phyloP scores from a whole-genome alignment of 2,888 invertebrate genomes.

The Drosophila dives region DNA sequence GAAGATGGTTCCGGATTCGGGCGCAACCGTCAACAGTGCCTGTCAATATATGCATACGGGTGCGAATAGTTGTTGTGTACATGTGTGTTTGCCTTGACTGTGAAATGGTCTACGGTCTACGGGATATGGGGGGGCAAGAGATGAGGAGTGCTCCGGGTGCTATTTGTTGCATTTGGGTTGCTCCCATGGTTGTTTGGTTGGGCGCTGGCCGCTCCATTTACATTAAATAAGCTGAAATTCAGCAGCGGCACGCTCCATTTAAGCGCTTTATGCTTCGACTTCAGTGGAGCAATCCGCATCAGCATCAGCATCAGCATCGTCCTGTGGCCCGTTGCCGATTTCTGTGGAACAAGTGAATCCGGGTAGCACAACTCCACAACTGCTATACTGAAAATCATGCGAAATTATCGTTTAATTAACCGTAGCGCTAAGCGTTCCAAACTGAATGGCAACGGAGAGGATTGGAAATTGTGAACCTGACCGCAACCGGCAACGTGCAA shows the following conservation, averaged over 20 bases:
- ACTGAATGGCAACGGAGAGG: constrained; percentile 33
- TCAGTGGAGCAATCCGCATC: constrained; percentile 43
- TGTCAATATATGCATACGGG: constrained; percentile 49
- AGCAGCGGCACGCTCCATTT: constrained; percentile 80
- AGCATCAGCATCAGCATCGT: constrained; percentile 22
- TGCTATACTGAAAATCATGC: constrained; percentile 61
- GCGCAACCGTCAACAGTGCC: constrained; percentile 38
- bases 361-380: constrained; percentile 6
- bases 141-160: constrained; percentile 8
- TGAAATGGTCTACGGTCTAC: constrained; percentile 41
- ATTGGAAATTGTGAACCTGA: constrained; percentile 29
- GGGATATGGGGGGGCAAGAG: background rate
- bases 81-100: constrained; percentile 56
- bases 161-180: constrained; percentile 9
- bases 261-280: constrained; percentile 67
- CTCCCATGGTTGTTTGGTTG: constrained; percentile 11
- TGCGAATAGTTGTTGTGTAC: constrained; percentile 28
- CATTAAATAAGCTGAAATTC: constrained; percentile 84
- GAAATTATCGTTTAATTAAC: constrained; percentile 84
- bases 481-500: constrained; percentile 9
- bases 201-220: constrained; percentile 81
- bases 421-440: constrained; percentile 68
- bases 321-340: constrained; percentile 36
- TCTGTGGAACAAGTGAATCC: constrained; percentile 48
- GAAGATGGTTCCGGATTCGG: constrained; percentile 2